Percentiles rank a stretch among this genome's conserved stretches.
These are phyloP conservation scores for Hylaeus volcanicus DNA, from an alignment of 1,140 invertebrate genomes.

Conservation along the genomic window DNA sequence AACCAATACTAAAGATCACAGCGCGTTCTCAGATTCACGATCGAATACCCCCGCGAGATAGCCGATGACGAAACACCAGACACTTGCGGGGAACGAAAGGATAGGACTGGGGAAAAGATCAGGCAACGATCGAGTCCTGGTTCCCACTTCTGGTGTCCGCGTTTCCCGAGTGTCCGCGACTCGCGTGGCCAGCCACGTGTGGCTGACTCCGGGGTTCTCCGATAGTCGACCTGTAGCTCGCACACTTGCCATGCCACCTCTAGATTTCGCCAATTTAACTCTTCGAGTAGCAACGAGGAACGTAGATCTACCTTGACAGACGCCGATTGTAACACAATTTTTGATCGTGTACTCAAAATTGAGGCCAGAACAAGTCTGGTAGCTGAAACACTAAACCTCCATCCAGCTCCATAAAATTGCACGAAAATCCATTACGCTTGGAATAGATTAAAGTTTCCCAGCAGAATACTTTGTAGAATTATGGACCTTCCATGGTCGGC, in stretches of 20 bases:
- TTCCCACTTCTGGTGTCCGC: slow-evolving; percentile 22
- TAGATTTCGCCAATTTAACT: too few species aligned
- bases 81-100: not conserved
- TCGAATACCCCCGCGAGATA: not conserved
- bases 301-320: too few species aligned
- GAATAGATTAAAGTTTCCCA: not conserved
- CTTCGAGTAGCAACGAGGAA: too few species aligned
- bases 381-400: too few species aligned
- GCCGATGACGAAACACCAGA: not conserved
- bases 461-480: not conserved
- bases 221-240: not conserved
- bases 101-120: slow-evolving; percentile 2
- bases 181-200: slow-evolving; percentile 50
- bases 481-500: not conserved
- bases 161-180: slow-evolving; percentile 6
- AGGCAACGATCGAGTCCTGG: not conserved
- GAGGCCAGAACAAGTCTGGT: too few species aligned
- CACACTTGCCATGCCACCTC: too few species aligned
- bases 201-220: not conserved
- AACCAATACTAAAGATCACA: not conserved
- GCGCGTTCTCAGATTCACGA: too few species aligned
- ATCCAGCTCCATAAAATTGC: too few species aligned
- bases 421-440: too few species aligned
- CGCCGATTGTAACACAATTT: too few species aligned
- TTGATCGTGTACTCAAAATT: too few species aligned